A percentile compares a stretch with the other conserved stretches of the same genome.
Conservation (phyloP, 2,797 vertebrate species). For the Apogon hyalosoma region DNA sequence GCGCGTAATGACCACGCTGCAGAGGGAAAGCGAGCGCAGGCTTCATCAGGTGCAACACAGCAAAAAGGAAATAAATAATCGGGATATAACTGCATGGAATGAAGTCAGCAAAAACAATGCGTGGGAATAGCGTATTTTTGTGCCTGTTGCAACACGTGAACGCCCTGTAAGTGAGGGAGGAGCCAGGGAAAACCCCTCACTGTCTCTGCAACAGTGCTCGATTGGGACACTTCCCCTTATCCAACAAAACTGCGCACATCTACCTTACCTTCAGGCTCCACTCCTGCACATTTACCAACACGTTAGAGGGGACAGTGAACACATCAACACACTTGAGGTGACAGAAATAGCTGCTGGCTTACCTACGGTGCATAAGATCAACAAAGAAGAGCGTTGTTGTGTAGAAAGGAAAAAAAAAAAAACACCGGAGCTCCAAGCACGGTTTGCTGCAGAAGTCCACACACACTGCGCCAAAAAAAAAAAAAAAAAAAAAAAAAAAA, state of each 20-base stretch:
- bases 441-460: conserved; percentile 66
- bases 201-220: conserved; percentile 85
- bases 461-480: conserved; percentile 47
- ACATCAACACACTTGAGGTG: conserved; percentile 4
- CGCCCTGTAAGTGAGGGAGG: conserved; percentile 85
- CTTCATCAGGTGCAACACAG: background rate
- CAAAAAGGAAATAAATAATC: background rate
- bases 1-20: background rate
- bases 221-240: conserved; percentile 67
- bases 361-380: conserved; percentile 23
- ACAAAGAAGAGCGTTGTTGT: conserved; percentile 47
- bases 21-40: background rate
- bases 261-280: conserved; percentile 7
- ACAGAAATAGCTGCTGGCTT: background rate
- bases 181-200: conserved; percentile 97
- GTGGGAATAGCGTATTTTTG: conserved; percentile 67
- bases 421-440: conserved; percentile 46
- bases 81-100: conserved; percentile 16
- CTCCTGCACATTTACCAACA: conserved; percentile 16
- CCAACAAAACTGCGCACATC: conserved; percentile 45
- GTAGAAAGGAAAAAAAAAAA: conserved; percentile 9
- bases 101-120: conserved; percentile 64
- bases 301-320: background rate
- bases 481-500: background rate
- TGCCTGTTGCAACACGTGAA: conserved; percentile 82